Evolutionary conservation across 2,888 invertebrate species (phyloP).

Genomic region (Torymus auratus): DNA sequence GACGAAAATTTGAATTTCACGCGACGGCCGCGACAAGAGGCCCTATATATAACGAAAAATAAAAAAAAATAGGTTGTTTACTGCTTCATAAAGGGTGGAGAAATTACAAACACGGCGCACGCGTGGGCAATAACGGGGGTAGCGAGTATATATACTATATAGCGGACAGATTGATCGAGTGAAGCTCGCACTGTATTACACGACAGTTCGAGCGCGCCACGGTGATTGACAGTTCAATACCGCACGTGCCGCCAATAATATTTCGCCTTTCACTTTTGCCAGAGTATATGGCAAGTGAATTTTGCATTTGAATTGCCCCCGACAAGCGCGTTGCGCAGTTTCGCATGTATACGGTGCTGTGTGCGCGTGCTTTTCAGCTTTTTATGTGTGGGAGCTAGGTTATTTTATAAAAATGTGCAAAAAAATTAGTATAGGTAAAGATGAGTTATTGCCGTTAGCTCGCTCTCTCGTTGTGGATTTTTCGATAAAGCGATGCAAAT

Average conservation of each 20-base stretch:
- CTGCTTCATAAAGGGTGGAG: neutral
- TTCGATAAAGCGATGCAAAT: too few relatives aligned
- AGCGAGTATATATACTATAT: neutral
- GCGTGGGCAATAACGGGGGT: neutral
- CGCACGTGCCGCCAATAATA: conserved; percentile 36
- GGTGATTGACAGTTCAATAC: conserved; percentile 45
- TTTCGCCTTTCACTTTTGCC: conserved; percentile 36
- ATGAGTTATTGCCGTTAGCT: too few relatives aligned
- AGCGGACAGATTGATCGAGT: conserved; percentile 42
- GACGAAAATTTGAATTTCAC: too few relatives aligned
- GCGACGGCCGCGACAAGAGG: too few relatives aligned
- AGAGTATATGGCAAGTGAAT: conserved; percentile 14
- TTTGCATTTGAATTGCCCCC: conserved; percentile 31
- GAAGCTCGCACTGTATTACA: conserved; percentile 14
- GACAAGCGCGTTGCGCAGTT: too few relatives aligned
- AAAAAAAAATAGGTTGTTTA: conserved; percentile 7
- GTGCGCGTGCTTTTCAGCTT: too few relatives aligned
- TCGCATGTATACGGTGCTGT: too few relatives aligned
- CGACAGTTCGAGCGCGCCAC: conserved; percentile 30
- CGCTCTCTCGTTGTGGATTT: too few relatives aligned
- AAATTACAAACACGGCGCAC: conserved; percentile 9
- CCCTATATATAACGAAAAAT: neutral
- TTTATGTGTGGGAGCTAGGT: too few relatives aligned
- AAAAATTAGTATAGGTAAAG: too few relatives aligned
- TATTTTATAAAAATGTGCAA: too few relatives aligned